Evolutionary conservation across 2,113 vertebrate genomes (phyloP), one percentile per base, ranked within the genome.

Genomic region (Beaufortia kweichowensis): DNA sequence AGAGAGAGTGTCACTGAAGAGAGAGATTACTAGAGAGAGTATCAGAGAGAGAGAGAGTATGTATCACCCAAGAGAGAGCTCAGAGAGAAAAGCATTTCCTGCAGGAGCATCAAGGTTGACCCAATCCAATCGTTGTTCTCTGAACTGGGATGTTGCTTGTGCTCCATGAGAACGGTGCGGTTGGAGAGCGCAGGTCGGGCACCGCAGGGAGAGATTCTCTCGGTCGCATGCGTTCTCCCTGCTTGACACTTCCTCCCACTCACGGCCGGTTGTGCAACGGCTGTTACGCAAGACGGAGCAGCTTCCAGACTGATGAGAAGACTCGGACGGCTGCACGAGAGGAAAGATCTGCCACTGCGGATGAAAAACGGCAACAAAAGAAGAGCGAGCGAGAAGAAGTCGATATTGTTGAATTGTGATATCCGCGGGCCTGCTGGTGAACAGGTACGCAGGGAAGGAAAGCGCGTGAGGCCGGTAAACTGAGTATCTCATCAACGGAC

Each of bases 211-310:
- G 76, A 62, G 23, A 17, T 63, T 6, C 29, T 48, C 50, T 35
- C 15, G 48, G 43, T 87, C 72, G 21, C 86, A 91, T 86, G 86
- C 86, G 86, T 80, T 89, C 75, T 87, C 88, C 83, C 90, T 84
- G 86, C 84, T 86, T 89, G 89, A 90, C 81, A 89, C 86, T 86
- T 88, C 88, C 88, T 85, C 85, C 81, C 65, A 78, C 81, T 84
- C 83, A 59, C 74, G 80, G 84, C 81, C 80, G 81, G 77, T 84
- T 84, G 83, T 81, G 67, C 77, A 87, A 87, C 35, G 80, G 79
- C 85, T 87, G 85, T 89, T 86, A 84, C 82, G 83, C 86, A 87
- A 87, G 76, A 78, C 60, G 75, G 41, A 85, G 82, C 78, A 71
- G 76, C 83, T 84, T 85, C 79, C 82, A 84, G 83, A 74, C 68